phyloP scores from a whole-genome alignment of 2,888 invertebrate species.

The Aspidapion aeneum region DNA sequence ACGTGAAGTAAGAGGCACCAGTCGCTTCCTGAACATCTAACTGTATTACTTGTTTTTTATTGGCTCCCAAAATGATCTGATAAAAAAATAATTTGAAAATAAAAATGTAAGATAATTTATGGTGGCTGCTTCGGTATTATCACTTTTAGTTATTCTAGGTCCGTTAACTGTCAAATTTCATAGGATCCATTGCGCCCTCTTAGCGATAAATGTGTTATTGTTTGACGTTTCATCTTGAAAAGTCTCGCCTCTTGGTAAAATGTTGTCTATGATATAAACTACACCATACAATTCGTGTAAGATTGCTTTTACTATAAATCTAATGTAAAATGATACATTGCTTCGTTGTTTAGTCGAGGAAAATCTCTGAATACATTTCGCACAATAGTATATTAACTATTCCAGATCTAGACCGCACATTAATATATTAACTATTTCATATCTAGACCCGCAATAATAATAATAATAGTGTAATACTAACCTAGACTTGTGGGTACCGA shows the following conservation, averaged over 20 bases:
- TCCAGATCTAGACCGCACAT: no score
- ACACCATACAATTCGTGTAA: not conserved
- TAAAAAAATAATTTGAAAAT: no score
- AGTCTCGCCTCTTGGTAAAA: not conserved
- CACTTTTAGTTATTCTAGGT: slow-evolving; percentile 70
- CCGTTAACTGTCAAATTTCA: slow-evolving; percentile 62
- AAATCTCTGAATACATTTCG: not conserved
- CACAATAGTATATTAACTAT: no score
- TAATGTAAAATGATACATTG: not conserved
- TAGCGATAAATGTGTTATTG: slow-evolving; percentile 60
- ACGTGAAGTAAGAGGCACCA: slow-evolving; percentile 73
- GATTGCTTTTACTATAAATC: not conserved
- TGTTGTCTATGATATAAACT: not conserved
- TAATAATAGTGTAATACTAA: no score
- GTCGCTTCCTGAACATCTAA: slow-evolving; percentile 63
- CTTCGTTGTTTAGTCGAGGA: not conserved
- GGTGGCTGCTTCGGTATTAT: slow-evolving; percentile 74
- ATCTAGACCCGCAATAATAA: no score
- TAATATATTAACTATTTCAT: no score
- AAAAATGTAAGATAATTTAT: slow-evolving; percentile 58
- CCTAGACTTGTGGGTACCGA: slow-evolving; percentile 85
- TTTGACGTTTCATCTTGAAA: not conserved
- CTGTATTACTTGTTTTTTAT: slow-evolving; percentile 56
- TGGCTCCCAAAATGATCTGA: slow-evolving; percentile 51
- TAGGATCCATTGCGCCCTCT: slow-evolving; percentile 63